phyloP scores from a whole-genome alignment of 1,140 invertebrate species.

The Drosophila baimaii region DNA sequence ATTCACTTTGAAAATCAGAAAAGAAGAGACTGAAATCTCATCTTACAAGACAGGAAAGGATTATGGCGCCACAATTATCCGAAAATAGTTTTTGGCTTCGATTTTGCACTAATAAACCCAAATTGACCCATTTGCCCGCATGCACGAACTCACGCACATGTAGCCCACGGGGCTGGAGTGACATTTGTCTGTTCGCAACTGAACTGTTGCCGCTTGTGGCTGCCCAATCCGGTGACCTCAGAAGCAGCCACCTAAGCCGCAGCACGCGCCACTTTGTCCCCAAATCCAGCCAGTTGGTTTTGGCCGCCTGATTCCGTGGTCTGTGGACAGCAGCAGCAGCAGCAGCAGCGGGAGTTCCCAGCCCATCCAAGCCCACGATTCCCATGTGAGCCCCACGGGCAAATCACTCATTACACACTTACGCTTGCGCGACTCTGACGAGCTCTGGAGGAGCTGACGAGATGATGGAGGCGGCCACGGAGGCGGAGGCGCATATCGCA shows the following conservation, averaged over 20 bases:
- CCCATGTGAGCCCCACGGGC: constrained; percentile 68
- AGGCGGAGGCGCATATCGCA: constrained; percentile 62
- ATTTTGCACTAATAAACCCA: constrained; percentile 48
- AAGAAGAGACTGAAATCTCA: neutral
- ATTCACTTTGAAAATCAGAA: constrained; percentile 4
- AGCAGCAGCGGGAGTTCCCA: neutral
- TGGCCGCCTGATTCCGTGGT: constrained; percentile 60
- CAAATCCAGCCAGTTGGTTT: constrained; percentile 73
- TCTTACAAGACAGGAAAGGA: neutral
- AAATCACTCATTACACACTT: constrained; percentile 83
- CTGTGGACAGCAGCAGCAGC: neutral
- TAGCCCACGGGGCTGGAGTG: constrained; percentile 29
- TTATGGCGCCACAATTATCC: constrained; percentile 17
- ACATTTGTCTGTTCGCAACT: constrained; percentile 68
- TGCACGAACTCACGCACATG: constrained; percentile 26
- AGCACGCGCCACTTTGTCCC: constrained; percentile 75
- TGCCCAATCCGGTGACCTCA: constrained; percentile 66
- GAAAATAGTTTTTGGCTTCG: constrained; percentile 30
- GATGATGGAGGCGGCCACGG: constrained; percentile 15
- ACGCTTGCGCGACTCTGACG: constrained; percentile 63
- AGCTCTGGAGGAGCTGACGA: constrained; percentile 24
- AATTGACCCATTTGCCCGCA: constrained; percentile 43
- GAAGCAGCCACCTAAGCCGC: constrained; percentile 72
- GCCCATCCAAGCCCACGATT: constrained; percentile 14
- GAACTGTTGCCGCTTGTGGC: constrained; percentile 64